Percentiles rank a stretch among this genome's conserved stretches.
Evolutionary conservation across 2,113 vertebrate genomes (phyloP).

Genomic region (Tautogolabrus adspersus): DNA sequence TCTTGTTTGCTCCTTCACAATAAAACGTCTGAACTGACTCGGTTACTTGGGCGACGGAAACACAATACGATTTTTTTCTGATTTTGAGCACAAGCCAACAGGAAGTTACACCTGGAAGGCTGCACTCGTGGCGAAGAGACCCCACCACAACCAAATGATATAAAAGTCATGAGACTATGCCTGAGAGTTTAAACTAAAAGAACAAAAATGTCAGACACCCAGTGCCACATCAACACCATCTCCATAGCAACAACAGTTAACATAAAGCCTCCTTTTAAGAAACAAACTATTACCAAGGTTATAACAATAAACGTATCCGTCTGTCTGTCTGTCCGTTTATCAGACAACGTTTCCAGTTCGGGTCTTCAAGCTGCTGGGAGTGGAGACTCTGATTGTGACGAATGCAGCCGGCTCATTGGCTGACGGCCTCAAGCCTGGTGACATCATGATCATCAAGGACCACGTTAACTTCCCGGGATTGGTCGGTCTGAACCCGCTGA

Average conservation of each 20-base stretch:
- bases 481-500: conserved; percentile 83
- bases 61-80: too few relatives aligned
- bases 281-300: too few relatives aligned
- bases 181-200: not conserved
- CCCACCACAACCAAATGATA: not conserved
- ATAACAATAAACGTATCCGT: too few relatives aligned
- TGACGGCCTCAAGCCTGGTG: conserved; percentile 81
- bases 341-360: conserved; percentile 87
- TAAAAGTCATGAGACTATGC: not conserved
- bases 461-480: conserved; percentile 87
- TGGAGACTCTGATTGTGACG: conserved; percentile 86
- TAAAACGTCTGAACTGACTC: not conserved
- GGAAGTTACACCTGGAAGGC: not conserved
- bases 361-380: conserved; percentile 86
- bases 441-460: conserved; percentile 88
- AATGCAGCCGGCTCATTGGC: conserved; percentile 87
- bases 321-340: conserved; percentile 16
- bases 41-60: too few relatives aligned
- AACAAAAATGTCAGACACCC: not conserved
- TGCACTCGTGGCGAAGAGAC: not conserved
- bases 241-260: not conserved
- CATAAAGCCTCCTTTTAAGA: not conserved
- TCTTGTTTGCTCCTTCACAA: conserved; percentile 2
- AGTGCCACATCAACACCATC: not conserved
- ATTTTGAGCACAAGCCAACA: not conserved